Percentiles rank a stretch among this genome's conserved stretches.
Conservation (phyloP, 2,888 invertebrate species). For the Gandaritis pyraliata region DNA sequence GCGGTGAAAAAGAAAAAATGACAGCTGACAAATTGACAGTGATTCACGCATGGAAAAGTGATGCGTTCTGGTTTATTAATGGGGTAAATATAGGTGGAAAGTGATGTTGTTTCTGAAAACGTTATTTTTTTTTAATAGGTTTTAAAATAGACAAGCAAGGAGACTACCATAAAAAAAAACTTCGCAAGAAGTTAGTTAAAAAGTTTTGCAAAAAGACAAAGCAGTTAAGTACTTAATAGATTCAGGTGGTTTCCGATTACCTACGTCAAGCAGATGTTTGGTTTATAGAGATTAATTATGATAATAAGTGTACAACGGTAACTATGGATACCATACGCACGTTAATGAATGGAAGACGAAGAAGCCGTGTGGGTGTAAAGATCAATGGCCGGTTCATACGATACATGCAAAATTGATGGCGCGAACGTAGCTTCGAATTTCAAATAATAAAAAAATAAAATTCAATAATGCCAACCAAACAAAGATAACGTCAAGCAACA, state of each 20-base stretch:
- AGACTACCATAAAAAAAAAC: no score
- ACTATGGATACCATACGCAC: slow-evolving; percentile 22
- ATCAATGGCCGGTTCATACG: slow-evolving; percentile 47
- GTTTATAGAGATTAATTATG: slow-evolving; percentile 46
- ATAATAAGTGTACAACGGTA: slow-evolving; percentile 45
- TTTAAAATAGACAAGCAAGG: no score
- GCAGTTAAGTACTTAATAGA: slow-evolving; percentile 16
- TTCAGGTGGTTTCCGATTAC: slow-evolving; percentile 32
- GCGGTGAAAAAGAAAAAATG: slow-evolving; percentile 31
- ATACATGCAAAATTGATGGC: slow-evolving; percentile 62
- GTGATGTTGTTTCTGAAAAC: neutral
- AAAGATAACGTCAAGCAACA: slow-evolving; percentile 65
- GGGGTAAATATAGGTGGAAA: slow-evolving; percentile 3
- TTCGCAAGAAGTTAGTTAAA: no score
- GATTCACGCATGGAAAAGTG: slow-evolving; percentile 23
- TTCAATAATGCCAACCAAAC: slow-evolving; percentile 54
- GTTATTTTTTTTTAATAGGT: no score
- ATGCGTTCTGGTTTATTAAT: slow-evolving; percentile 25
- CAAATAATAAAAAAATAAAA: slow-evolving; percentile 44
- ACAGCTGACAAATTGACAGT: slow-evolving; percentile 42
- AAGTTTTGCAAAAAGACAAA: slow-evolving; percentile 1
- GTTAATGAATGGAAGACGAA: slow-evolving; percentile 45
- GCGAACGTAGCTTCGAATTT: slow-evolving; percentile 46
- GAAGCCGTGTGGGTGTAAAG: slow-evolving; percentile 54
- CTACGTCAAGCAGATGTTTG: slow-evolving; percentile 35